These are phyloP conservation scores for Lepidurus arcticus DNA, from an alignment of 1,140 invertebrate species.

Conservation along the genomic window DNA sequence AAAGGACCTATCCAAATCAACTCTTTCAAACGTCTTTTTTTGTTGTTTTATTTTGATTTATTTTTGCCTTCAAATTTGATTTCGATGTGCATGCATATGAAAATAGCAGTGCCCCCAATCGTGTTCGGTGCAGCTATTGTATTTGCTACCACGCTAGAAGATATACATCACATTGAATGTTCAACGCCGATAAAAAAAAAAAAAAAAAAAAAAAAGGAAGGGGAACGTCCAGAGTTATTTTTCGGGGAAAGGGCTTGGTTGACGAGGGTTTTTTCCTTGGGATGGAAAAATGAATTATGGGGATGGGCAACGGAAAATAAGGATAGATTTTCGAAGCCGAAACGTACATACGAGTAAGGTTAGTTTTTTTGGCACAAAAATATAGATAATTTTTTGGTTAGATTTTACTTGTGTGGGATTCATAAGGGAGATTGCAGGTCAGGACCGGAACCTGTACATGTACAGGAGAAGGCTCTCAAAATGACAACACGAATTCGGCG, in stretches of 20 bases:
- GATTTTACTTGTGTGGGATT: not conserved
- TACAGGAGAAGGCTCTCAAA: conserved; percentile 30
- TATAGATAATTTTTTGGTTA: conserved; percentile 1
- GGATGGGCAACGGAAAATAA: not conserved
- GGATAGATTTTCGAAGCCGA: not conserved
- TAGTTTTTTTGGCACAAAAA: not conserved
- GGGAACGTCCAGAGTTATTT: not conserved
- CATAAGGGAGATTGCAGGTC: conserved; percentile 33
- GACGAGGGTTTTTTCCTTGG: not conserved
- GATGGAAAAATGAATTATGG: not conserved
- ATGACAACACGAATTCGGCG: conserved; percentile 29
- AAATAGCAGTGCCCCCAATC: not conserved
- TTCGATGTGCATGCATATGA: not conserved
- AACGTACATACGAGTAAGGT: not conserved
- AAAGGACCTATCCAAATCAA: too few relatives aligned
- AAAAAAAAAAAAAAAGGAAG: not conserved
- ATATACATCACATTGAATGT: not conserved
- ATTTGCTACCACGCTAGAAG: not conserved
- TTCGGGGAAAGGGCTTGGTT: not conserved
- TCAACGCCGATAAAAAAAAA: not conserved
- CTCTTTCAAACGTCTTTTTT: too few relatives aligned
- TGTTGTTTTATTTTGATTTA: not conserved
- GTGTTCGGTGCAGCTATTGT: not conserved
- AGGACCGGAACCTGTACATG: conserved; percentile 25
- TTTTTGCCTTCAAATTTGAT: not conserved